phyloP scores from a whole-genome alignment of 2,888 invertebrate genomes.

The Frankliniella fusca region DNA sequence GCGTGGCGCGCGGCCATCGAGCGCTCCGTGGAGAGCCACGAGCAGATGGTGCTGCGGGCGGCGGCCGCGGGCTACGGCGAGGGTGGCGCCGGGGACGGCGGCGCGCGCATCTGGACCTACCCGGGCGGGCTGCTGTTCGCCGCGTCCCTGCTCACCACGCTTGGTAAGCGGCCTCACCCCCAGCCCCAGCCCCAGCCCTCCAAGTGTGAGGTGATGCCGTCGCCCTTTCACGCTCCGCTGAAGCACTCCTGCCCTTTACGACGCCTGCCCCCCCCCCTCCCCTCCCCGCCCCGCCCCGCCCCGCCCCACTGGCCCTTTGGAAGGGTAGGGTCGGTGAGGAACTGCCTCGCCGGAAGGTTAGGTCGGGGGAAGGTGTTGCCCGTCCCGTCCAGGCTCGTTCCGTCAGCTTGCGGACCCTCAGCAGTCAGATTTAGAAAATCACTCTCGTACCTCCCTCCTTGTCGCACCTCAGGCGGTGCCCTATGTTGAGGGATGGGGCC shows the following conservation, averaged over 20 bases:
- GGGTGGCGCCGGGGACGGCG: conserved; percentile 51
- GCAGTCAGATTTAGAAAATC: too few species aligned
- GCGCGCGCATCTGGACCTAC: conserved; percentile 59
- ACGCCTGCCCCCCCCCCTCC: neutral
- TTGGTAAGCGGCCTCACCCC: conserved; percentile 51
- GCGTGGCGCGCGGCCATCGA: conserved; percentile 60
- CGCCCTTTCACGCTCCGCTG: neutral
- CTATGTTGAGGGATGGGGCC: too few species aligned
- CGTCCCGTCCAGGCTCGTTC: too few species aligned
- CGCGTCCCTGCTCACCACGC: conserved; percentile 64
- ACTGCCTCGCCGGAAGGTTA: too few species aligned
- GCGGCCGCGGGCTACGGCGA: conserved; percentile 55
- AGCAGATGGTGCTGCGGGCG: conserved; percentile 55
- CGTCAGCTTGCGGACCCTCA: too few species aligned
- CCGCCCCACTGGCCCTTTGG: too few species aligned
- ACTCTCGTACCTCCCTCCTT: too few species aligned
- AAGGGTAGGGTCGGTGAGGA: too few species aligned
- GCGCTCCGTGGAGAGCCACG: conserved; percentile 55
- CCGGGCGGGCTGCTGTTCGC: conserved; percentile 65
- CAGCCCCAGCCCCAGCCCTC: neutral
- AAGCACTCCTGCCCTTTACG: neutral
- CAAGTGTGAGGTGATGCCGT: neutral
- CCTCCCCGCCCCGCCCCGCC: too few species aligned
- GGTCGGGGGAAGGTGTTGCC: too few species aligned
- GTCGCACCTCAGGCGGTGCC: too few species aligned